Percentiles rank a stretch among this genome's conserved stretches.
phyloP scores from a whole-genome alignment of 2,113 vertebrate species.

The Physeter macrocephalus region DNA sequence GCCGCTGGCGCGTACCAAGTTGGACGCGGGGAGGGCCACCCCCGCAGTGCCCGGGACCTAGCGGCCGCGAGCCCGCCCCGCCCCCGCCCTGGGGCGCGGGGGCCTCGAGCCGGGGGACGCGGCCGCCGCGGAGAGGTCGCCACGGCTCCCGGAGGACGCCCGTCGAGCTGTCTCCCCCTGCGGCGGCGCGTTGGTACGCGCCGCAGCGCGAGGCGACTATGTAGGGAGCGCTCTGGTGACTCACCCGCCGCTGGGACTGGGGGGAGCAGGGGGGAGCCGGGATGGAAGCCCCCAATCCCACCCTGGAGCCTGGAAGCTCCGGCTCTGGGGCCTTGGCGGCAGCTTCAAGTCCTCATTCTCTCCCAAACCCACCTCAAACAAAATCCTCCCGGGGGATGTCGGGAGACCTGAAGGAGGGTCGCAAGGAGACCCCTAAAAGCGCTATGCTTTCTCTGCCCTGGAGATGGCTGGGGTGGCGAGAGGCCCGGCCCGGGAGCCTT shows the following conservation, averaged over 20 bases:
- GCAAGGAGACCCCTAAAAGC: neutral
- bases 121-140: neutral
- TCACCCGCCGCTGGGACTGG: conserved; percentile 50
- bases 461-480: neutral
- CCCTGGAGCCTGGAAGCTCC: neutral
- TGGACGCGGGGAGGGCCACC: conserved; percentile 3
- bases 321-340: neutral
- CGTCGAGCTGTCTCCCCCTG: conserved; percentile 11
- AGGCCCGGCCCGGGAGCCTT: neutral
- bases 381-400: neutral
- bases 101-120: rapidly evolving
- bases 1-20: conserved; percentile 56
- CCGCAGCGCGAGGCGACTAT: conserved; percentile 56
- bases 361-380: neutral
- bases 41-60: neutral
- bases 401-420: neutral
- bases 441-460: neutral
- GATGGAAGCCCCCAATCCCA: neutral
- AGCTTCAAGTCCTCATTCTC: neutral
- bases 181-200: conserved; percentile 55
- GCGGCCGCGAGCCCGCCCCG: neutral
- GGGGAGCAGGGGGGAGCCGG: neutral
- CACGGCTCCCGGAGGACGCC: neutral
- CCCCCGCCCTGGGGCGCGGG: rapidly evolving
- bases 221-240: conserved; percentile 73